Base-by-base conservation (phyloP, 2,113 vertebrate species). In the Campylomormyrus tamandua region DNA sequence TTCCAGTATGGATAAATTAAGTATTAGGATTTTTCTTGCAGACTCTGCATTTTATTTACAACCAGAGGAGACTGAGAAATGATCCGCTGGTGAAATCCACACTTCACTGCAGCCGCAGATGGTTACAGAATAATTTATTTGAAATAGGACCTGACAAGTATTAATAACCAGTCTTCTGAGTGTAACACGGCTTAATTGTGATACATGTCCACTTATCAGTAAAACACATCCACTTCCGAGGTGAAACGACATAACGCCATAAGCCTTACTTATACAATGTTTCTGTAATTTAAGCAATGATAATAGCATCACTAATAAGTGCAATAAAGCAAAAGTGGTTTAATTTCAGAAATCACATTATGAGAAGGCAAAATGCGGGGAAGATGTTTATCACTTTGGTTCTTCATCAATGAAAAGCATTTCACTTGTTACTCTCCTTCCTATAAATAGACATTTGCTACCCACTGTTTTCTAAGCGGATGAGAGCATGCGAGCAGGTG, bases 31-130 rank as follows among this genome's bases (percentile, higher is more conserved):
- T 58, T 88, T 19, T 42, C 21, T 39, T 87, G 85, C 85, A 53
- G 50, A 42, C 7, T 35, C 49, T 19, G 50, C 49, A 39, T 52
- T 39, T 87, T 87, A 53, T 87, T 87, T 56, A 48, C 45, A 48
- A 84, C n/a, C 83, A 84, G 83, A n/a, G 83, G 46, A n/a, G 83
- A n/a, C 83, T 45, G 45, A 84, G 74, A 48, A 84, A 48, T 48
- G 83, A 48, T n/a, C 39, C 10, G 24, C 42, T 83, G 19, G 42
- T 48, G 31, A 83, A 42, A 83, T 46, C 3, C 8, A 24, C 39
- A 15, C 35, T 48, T 24, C 83, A 24, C 42, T 42, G 45, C 46
- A 0, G 45, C 45, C 17, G 83, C 21, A 84, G 39, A 48, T 48
- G 45, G 74, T 19, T 80, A 80, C 35, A 80, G 74, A 80, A 42